These are phyloP conservation scores for Tryphoninae sp. DNA, from an alignment of 2,888 invertebrate species.

Conservation along the genomic window DNA sequence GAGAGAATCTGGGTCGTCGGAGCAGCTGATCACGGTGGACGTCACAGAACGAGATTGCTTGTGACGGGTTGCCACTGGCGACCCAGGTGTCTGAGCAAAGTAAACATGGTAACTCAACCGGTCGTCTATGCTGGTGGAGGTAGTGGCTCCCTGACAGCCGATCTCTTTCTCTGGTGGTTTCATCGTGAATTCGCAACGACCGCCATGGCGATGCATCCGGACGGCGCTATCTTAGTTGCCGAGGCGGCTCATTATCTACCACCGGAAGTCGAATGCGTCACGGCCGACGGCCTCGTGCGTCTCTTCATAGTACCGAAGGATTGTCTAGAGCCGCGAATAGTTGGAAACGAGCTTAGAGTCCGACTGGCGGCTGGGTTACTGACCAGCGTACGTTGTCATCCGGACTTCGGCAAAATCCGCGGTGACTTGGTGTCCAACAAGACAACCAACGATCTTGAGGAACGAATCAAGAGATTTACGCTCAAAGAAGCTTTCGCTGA, in stretches of 20 bases:
- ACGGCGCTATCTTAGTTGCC: constrained; percentile 79
- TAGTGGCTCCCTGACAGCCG: constrained; percentile 79
- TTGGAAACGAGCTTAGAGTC: constrained; percentile 78
- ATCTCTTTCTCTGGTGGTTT: constrained; percentile 82
- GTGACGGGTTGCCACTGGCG: constrained; percentile 82
- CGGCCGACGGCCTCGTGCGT: constrained; percentile 79
- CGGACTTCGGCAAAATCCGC: constrained; percentile 45
- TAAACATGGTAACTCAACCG: constrained; percentile 82
- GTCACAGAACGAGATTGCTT: constrained; percentile 81
- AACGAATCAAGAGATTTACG: constrained; percentile 74
- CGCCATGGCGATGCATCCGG: constrained; percentile 80
- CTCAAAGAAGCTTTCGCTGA: constrained; percentile 82
- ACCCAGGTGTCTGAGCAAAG: constrained; percentile 80
- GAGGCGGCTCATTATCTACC: constrained; percentile 79
- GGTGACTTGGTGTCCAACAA: constrained; percentile 1
- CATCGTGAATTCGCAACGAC: constrained; percentile 82
- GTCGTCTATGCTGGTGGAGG: constrained; percentile 82
- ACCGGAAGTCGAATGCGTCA: constrained; percentile 76
- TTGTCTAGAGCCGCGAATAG: constrained; percentile 72
- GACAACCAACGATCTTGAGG: constrained; percentile 53
- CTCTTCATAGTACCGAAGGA: constrained; percentile 74
- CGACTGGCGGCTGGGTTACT: constrained; percentile 76
- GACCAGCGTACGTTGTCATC: constrained; percentile 67
- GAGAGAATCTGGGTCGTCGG: constrained; percentile 80
- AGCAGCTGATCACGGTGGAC: constrained; percentile 81